Base-by-base conservation (phyloP, 2,888 invertebrate genomes). In the Parasteatoda lunata region DNA sequence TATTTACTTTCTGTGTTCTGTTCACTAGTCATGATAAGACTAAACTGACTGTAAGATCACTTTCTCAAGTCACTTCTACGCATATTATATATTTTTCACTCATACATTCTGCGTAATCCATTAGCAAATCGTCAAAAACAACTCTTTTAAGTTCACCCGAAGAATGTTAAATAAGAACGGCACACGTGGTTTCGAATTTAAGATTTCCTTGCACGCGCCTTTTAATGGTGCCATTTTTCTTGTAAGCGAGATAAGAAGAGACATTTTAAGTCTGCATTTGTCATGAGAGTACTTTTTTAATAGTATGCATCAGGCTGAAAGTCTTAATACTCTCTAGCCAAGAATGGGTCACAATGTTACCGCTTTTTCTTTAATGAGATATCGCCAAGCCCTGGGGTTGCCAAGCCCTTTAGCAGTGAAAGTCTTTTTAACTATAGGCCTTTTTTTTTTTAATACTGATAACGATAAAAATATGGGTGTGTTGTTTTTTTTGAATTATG, bases 201-300 rank as follows among this genome's bases (percentile, higher is more conserved):
- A 77, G 47, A 54, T 84, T 77, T 72, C 77, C 5, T 54, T 15
- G 72, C 84, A 84, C 84, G 84, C 51, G 47, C 48, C 45, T 77
- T 72, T 72, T 84, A 84, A 84, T 77, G 71, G 77, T 51, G 77
- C 66, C 68, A 72, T 84, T 84, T 84, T 68, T 84, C 84, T 77
- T 59, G 48, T 13, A 7, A 59, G 5, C 15, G 48, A 70, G 84
- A 84, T 84, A 84, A 77, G 72, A 64, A 77, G 51, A 66, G 66
- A 66, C 77, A 15, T 66, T 77, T 71, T 30, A 45, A 73, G 49
- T 80, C 72, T n/a, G 65, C 80, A 52, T 80, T 80, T 66, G 76
- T 73, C 51, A 49, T 65, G 65, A 52, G 48, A 45, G 51, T 72
- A 13, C 8, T 59, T 59, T 59, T 73, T 66, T 77, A 65, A 79